Base-by-base conservation (phyloP, 2,797 vertebrate genomes). In the Sebastes alutus region DNA sequence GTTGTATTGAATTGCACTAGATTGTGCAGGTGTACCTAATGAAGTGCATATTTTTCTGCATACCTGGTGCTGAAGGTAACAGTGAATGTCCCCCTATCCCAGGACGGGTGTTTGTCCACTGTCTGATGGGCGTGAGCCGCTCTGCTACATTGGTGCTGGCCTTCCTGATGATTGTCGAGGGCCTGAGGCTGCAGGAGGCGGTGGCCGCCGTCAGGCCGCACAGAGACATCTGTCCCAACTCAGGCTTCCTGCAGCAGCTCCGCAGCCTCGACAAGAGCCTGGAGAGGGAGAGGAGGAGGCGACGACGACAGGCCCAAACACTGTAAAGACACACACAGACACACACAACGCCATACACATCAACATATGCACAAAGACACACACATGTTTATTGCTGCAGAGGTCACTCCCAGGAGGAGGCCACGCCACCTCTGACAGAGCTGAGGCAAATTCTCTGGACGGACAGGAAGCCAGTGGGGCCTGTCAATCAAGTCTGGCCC, bases 61-160 rank as follows among this genome's bases (percentile, higher is more conserved):
- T n/a, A n/a, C n/a, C n/a, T n/a, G n/a, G n/a, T n/a, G 33, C 16
- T 67, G 23, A 80, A 61, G 8, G 12, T 73, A 54, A 84, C 29
- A 23, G 5, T 0, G 25, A 61, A 52, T 54, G 13, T 73, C 27
- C 54, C 46, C 20, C 1, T 74, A 9, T 93, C 68, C 6, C 93
- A 98, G 97, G 97, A 25, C 95, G 94, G 23, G 97, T 99, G 66
- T 96, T 99, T 74, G 97, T 98, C 42, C 97, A 98, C 89, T 98
- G 97, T 16, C 96, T 97, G 71, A 98, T 98, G 97, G 97, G 98
- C 16, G 96, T 98, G 83, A 99, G 97, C 78, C 96, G 97, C 61
- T 98, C 98, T 1, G 97, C 98, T 18, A 96, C 97, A 0, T 90
- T 98, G 4, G 97, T 97, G 74, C 93, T 99, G 9, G 96, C 97